Percentiles rank a stretch among this genome's conserved stretches.
Evolutionary conservation across 1,140 invertebrate species (phyloP).

Genomic region (Drosophila rhopaloa): DNA sequence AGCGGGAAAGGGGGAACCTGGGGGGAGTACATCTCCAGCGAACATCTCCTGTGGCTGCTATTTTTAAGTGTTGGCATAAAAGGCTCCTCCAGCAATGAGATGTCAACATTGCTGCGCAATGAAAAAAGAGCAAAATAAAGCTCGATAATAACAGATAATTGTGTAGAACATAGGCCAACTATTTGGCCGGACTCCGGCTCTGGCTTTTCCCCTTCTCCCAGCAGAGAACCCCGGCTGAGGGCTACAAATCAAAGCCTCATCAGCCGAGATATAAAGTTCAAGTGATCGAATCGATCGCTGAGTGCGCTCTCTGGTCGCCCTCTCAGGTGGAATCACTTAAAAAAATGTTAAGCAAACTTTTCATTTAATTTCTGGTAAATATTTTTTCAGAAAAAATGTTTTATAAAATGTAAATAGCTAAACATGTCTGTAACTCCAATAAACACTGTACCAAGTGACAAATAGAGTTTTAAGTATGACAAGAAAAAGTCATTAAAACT

Average conservation of each 20-base stretch:
- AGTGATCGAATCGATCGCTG: conserved; percentile 62
- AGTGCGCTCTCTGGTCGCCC: conserved; percentile 15
- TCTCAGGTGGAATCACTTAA: conserved; percentile 17
- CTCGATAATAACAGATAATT: conserved; percentile 83
- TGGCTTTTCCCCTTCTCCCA: not conserved
- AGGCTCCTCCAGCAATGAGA: conserved; percentile 68
- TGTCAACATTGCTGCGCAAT: conserved; percentile 65
- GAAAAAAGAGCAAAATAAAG: conserved; percentile 51
- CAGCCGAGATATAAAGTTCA: conserved; percentile 77
- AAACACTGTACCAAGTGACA: no score
- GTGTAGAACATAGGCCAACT: conserved; percentile 83
- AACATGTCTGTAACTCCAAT: no score
- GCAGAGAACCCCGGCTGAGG: conserved; percentile 30
- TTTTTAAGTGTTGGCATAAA: conserved; percentile 78
- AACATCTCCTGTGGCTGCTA: conserved; percentile 68
- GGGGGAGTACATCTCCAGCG: conserved; percentile 35
- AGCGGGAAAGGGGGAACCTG: not conserved
- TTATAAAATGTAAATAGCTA: no score
- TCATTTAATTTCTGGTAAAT: not conserved
- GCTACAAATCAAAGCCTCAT: conserved; percentile 79
- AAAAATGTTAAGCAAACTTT: not conserved
- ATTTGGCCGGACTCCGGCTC: conserved; percentile 56
- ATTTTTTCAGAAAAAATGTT: no score
- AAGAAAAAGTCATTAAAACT: no score
- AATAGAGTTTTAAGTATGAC: no score